Percentiles rank a stretch among this genome's conserved stretches.
Evolutionary conservation across 2,888 invertebrate species (phyloP).

Genomic region (Euzophera pinguis): DNA sequence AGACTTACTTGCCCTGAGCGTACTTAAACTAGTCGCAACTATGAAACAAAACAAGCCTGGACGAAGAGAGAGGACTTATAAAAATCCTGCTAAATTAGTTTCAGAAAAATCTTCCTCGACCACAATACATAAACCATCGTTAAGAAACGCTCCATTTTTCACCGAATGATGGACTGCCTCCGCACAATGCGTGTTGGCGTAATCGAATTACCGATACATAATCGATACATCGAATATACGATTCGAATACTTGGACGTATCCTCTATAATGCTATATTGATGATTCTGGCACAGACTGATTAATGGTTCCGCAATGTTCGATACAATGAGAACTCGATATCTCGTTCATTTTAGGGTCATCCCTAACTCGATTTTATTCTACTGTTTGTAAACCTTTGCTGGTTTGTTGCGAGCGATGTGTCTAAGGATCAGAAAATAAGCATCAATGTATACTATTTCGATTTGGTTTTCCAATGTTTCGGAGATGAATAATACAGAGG

Average conservation of each 20-base stretch:
- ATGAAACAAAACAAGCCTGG: too few species aligned
- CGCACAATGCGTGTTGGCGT: constrained; percentile 56
- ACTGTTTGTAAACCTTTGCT: constrained; percentile 33
- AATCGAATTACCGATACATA: constrained; percentile 74
- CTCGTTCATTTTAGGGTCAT: constrained; percentile 43
- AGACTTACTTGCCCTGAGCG: too few species aligned
- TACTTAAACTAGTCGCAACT: too few species aligned
- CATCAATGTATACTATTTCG: constrained; percentile 28
- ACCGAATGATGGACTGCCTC: constrained; percentile 62
- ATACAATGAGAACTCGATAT: constrained; percentile 61
- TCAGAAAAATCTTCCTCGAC: constrained; percentile 16
- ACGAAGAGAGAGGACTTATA: too few species aligned
- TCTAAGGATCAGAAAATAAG: not conserved
- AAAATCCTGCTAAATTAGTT: too few species aligned
- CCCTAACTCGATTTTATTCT: constrained; percentile 17
- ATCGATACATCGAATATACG: constrained; percentile 68
- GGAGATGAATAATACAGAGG: constrained; percentile 27
- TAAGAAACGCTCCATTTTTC: constrained; percentile 52
- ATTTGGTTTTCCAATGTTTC: constrained; percentile 3
- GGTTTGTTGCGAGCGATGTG: constrained; percentile 6
- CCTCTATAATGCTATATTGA: constrained; percentile 75
- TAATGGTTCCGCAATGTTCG: constrained; percentile 67
- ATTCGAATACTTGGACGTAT: constrained; percentile 75
- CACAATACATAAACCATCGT: constrained; percentile 20
- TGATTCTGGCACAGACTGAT: constrained; percentile 76